Evolutionary conservation across 2,113 vertebrate species (phyloP).

Genomic region (Oriolus oriolus): DNA sequence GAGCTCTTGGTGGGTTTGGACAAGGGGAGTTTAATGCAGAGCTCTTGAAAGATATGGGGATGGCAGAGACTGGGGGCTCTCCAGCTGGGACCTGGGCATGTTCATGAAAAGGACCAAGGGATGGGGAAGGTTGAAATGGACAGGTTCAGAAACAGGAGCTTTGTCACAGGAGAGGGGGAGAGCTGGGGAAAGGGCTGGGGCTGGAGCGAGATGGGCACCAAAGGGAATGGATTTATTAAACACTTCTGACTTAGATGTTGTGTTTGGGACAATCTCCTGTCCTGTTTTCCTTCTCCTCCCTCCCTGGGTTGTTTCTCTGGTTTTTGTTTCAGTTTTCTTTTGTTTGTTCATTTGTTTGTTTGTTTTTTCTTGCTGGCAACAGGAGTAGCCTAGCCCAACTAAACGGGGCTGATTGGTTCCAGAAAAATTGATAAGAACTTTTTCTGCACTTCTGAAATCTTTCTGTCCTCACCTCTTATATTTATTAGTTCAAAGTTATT

Average conservation of each 20-base stretch:
- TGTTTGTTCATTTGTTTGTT: not conserved
- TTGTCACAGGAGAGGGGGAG: not conserved
- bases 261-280: not conserved
- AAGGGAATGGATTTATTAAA: not conserved
- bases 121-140: not conserved
- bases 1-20: not conserved
- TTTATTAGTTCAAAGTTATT: conserved; percentile 35
- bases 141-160: not conserved
- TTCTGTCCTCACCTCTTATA: conserved; percentile 33
- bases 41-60: not conserved
- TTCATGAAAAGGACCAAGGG: not conserved
- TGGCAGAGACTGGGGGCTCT: not conserved
- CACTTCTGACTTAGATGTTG: not conserved
- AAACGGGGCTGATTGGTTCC: not conserved
- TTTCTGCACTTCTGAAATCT: conserved; percentile 8
- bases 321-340: not conserved
- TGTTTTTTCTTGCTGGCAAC: not conserved
- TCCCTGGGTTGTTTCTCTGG: no score
- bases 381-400: not conserved
- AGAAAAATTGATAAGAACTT: not conserved
- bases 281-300: not conserved
- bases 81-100: not conserved
- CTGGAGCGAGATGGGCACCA: accelerated
- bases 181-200: not conserved
- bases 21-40: not conserved